phyloP scores from a whole-genome alignment of 2,113 vertebrate genomes.

The Rallus limicola region DNA sequence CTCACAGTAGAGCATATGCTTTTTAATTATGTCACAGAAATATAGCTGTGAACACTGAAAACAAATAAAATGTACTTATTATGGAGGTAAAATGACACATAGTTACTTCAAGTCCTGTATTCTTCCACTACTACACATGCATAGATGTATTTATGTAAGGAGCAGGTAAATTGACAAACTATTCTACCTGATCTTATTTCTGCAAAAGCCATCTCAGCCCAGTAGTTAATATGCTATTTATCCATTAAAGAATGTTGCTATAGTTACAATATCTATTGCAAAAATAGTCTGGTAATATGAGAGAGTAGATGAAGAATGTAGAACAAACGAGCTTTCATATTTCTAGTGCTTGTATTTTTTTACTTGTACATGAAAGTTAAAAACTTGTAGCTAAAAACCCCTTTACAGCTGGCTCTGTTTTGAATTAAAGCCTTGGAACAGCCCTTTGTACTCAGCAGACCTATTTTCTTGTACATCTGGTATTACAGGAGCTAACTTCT shows the following conservation, averaged over 20 bases:
- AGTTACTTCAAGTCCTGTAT: background rate
- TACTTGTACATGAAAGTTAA: background rate
- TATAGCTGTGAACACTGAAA: background rate
- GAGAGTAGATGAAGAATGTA: conserved; percentile 10
- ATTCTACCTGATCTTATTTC: conserved; percentile 25
- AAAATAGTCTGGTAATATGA: conserved; percentile 51
- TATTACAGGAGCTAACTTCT: background rate
- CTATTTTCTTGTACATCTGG: background rate
- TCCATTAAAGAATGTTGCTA: conserved; percentile 64
- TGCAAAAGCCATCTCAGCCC: background rate
- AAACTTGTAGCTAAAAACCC: background rate
- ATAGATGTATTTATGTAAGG: background rate
- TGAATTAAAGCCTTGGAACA: background rate
- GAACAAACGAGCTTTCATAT: conserved; percentile 43
- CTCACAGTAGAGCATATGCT: background rate
- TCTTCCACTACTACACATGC: background rate
- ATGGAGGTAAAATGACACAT: background rate
- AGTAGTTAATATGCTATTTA: conserved; percentile 45
- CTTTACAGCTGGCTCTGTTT: background rate
- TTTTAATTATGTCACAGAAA: background rate
- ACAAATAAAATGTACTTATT: conserved; percentile 1
- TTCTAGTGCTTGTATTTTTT: conserved; percentile 16
- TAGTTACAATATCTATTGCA: conserved; percentile 59
- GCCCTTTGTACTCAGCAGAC: background rate
- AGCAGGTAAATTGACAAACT: conserved; percentile 6